Evolutionary conservation across 2,113 vertebrate species (phyloP).

Genomic region (Bubo blakistoni): DNA sequence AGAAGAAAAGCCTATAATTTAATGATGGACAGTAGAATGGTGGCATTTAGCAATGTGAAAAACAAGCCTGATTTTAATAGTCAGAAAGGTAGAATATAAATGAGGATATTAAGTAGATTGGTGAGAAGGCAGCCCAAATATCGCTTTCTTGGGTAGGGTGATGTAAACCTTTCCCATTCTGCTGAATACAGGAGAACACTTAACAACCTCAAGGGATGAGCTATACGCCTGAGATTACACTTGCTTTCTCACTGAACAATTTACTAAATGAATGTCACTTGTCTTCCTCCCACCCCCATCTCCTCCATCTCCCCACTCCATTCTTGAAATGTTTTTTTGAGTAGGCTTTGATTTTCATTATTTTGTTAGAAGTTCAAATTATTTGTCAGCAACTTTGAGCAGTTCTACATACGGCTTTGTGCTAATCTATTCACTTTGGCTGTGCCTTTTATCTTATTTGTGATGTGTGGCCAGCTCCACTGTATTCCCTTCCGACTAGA

Average conservation of each 20-base stretch:
- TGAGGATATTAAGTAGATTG: not conserved
- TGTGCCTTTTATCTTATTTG: constrained; percentile 26
- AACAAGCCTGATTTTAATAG: not conserved
- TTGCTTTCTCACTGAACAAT: not conserved
- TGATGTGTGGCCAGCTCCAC: not conserved
- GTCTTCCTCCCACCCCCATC: fast-evolving
- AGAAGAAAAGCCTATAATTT: not conserved
- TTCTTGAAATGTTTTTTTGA: not conserved
- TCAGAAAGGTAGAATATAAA: not conserved
- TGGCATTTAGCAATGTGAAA: not conserved
- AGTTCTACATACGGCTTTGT: not conserved
- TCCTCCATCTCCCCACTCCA: not conserved
- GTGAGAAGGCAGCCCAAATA: not conserved
- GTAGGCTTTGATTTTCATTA: not conserved
- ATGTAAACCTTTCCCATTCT: not conserved
- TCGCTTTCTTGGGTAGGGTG: not conserved
- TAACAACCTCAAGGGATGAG: not conserved
- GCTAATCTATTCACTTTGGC: not conserved
- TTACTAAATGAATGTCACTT: not conserved
- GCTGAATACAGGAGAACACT: not conserved
- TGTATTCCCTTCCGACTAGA: not conserved
- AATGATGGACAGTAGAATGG: not conserved
- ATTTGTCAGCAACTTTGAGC: constrained; percentile 21
- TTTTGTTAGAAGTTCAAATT: constrained; percentile 3
- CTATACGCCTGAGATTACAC: not conserved